These are phyloP conservation scores for Lasioglossum figueresi DNA, from an alignment of 2,888 invertebrate genomes.

Conservation along the genomic window DNA sequence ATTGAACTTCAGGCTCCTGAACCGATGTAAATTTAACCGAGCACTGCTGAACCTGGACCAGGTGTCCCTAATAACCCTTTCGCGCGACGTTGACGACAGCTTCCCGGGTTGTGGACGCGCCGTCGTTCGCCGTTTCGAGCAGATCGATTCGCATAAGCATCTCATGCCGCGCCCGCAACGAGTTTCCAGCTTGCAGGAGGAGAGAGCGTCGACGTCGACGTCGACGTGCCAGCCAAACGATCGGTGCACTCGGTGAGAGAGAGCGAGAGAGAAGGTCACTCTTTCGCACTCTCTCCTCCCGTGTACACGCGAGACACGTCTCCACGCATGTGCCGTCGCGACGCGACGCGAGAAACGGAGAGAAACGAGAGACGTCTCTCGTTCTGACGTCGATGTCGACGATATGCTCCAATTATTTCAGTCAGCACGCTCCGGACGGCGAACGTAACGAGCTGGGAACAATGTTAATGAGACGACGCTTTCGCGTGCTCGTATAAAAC, in stretches of 20 bases:
- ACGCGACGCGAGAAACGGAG: constrained; percentile 4
- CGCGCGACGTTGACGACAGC: constrained; percentile 72
- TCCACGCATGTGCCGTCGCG: constrained; percentile 38
- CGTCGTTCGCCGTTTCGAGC: constrained; percentile 55
- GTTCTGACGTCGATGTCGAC: constrained; percentile 53
- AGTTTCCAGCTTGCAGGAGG: constrained; percentile 37
- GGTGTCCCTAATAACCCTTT: not conserved
- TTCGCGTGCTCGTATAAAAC: constrained; percentile 27
- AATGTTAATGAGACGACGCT: constrained; percentile 72
- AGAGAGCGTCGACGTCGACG: constrained; percentile 17
- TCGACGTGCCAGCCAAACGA: constrained; percentile 39
- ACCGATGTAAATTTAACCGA: not conserved
- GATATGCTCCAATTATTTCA: constrained; percentile 70
- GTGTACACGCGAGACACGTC: not conserved
- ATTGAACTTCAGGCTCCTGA: not conserved
- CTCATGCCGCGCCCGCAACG: constrained; percentile 56
- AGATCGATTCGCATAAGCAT: constrained; percentile 66
- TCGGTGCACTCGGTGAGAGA: constrained; percentile 49
- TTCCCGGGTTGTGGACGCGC: constrained; percentile 30
- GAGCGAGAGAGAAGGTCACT: not conserved
- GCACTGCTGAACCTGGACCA: not conserved
- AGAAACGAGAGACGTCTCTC: constrained; percentile 43
- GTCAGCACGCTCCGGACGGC: constrained; percentile 42
- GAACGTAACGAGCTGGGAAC: constrained; percentile 68
- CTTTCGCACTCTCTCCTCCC: not conserved